Evolutionary conservation across 1,140 invertebrate genomes (phyloP).

Genomic region (Andricus grossulariae): DNA sequence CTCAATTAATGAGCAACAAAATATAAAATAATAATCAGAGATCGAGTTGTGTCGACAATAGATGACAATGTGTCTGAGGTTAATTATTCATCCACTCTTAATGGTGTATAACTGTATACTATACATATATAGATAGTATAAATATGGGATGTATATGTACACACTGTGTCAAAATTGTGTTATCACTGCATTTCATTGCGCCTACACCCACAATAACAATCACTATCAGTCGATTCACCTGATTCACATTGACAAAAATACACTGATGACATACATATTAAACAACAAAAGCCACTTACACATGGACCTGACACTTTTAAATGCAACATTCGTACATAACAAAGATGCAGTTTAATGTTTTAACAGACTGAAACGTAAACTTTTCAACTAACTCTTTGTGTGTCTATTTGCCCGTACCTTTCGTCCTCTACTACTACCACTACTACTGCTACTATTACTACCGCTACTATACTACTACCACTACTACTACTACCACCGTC

Average conservation of each 20-base stretch:
- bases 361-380: constrained; percentile 33
- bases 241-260: background rate
- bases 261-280: background rate
- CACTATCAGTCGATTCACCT: background rate
- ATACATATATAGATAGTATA: constrained; percentile 22
- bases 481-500: constrained; percentile 20
- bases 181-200: constrained; percentile 20
- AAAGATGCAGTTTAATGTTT: constrained; percentile 9
- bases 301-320: background rate
- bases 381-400: constrained; percentile 71
- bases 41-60: constrained; percentile 3
- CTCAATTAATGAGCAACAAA: background rate
- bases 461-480: constrained; percentile 19
- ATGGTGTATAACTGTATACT: background rate
- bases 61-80: background rate
- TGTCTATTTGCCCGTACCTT: constrained; percentile 73
- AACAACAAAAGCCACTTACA: background rate
- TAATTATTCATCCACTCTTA: constrained; percentile 5
- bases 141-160: background rate
- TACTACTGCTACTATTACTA: constrained; percentile 28
- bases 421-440: constrained; percentile 70
- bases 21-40: background rate
- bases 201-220: background rate
- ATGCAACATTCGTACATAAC: background rate
- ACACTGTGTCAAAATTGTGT: constrained; percentile 1